These are phyloP conservation scores for Pseudomyrmex concolor DNA, from an alignment of 1,140 invertebrate species.

Conservation along the genomic window DNA sequence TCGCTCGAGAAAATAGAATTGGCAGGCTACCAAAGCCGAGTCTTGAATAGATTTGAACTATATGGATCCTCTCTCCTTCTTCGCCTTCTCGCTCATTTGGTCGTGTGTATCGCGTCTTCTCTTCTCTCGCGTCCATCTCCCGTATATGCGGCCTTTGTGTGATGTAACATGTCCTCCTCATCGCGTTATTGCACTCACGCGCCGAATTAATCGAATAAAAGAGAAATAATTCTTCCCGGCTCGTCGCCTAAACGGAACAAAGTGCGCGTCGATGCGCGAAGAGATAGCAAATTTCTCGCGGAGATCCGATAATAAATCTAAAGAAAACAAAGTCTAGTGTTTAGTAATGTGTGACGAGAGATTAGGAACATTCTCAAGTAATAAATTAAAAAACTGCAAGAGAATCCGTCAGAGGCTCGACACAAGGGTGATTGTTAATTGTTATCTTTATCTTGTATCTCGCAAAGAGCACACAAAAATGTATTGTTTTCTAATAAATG, in stretches of 20 bases:
- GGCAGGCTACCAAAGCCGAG: conserved; percentile 79
- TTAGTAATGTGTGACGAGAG: too few species aligned
- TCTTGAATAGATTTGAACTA: conserved; percentile 83
- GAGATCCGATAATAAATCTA: too few species aligned
- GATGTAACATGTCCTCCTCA: conserved; percentile 57
- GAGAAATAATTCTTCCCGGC: background rate
- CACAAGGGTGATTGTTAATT: too few species aligned
- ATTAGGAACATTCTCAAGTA: background rate
- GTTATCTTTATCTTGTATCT: background rate
- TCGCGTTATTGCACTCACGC: conserved; percentile 21
- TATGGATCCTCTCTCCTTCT: conserved; percentile 76
- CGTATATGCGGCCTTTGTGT: conserved; percentile 46
- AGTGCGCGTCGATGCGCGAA: background rate
- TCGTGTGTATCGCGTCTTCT: background rate
- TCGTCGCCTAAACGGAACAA: background rate
- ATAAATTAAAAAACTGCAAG: background rate
- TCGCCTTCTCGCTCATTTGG: conserved; percentile 33
- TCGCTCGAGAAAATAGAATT: conserved; percentile 83
- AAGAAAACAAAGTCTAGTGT: too few species aligned
- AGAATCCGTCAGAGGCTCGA: background rate
- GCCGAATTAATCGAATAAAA: conserved; percentile 24
- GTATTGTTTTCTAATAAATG: background rate
- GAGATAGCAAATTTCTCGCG: too few species aligned
- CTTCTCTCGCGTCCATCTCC: conserved; percentile 17
- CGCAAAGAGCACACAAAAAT: too few species aligned